Conservation (phyloP, 1,140 invertebrate species). For the Watersipora subatra region DNA sequence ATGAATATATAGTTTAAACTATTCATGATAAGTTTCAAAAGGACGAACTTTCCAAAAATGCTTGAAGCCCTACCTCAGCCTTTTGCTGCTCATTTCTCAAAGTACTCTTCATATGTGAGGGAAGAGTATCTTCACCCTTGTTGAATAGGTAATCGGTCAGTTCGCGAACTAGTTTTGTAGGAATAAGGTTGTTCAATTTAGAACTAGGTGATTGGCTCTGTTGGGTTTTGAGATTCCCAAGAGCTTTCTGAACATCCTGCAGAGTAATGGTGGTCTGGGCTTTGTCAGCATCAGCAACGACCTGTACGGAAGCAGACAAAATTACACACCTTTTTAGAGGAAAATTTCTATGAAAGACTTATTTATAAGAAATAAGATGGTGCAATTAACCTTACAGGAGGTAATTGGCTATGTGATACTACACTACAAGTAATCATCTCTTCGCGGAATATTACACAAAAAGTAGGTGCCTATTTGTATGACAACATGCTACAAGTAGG, state of each 20-base stretch:
- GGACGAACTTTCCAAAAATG: constrained; percentile 8
- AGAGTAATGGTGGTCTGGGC: neutral
- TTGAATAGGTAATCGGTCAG: neutral
- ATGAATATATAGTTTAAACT: no score
- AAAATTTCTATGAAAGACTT: no score
- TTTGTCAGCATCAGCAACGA: neutral
- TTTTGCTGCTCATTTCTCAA: constrained; percentile 41
- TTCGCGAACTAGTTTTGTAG: neutral
- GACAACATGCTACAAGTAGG: no score
- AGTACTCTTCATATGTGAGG: constrained; percentile 12
- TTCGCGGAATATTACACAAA: no score
- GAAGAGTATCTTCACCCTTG: neutral
- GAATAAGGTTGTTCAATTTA: neutral
- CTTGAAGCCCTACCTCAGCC: constrained; percentile 32
- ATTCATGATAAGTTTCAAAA: no score
- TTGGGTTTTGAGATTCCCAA: neutral
- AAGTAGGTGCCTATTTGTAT: no score
- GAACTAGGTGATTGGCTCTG: neutral
- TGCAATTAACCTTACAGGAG: no score
- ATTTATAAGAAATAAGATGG: no score
- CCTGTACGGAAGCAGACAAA: no score
- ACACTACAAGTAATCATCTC: no score
- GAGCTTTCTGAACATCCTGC: neutral
- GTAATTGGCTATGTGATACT: no score
- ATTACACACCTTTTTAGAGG: no score